Evolutionary conservation across 1,140 invertebrate genomes (phyloP).

Genomic region (Myzus persicae): DNA sequence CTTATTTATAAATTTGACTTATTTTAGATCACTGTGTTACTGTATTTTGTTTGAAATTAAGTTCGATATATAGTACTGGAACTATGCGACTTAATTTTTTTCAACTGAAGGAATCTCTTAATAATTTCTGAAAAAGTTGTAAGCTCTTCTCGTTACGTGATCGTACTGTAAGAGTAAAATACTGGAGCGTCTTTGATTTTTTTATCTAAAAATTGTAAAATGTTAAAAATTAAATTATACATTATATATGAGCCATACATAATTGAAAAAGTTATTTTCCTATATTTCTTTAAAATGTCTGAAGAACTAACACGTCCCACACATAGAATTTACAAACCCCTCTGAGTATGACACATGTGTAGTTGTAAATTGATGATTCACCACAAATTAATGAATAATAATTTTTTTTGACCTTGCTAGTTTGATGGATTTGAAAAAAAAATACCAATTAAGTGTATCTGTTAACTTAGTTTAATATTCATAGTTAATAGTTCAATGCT

Average conservation of each 20-base stretch:
- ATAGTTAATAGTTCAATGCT: neutral
- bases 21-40: neutral
- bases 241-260: neutral
- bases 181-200: neutral
- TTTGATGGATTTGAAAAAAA: neutral
- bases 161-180: neutral
- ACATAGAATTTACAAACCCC: neutral
- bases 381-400: neutral
- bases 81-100: neutral
- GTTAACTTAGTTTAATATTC: constrained; percentile 10
- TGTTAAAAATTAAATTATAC: neutral
- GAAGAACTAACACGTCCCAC: neutral
- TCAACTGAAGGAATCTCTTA: neutral
- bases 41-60: neutral
- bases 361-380: neutral
- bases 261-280: neutral
- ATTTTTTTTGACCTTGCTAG: constrained; percentile 11
- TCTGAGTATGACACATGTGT: neutral
- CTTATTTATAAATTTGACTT: neutral
- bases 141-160: neutral
- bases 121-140: neutral
- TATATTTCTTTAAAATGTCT: neutral
- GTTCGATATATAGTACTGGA: neutral
- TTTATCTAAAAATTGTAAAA: neutral
- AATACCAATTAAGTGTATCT: neutral